Base-by-base conservation (phyloP, 2,113 vertebrate genomes). In the Propithecus coquereli region DNA sequence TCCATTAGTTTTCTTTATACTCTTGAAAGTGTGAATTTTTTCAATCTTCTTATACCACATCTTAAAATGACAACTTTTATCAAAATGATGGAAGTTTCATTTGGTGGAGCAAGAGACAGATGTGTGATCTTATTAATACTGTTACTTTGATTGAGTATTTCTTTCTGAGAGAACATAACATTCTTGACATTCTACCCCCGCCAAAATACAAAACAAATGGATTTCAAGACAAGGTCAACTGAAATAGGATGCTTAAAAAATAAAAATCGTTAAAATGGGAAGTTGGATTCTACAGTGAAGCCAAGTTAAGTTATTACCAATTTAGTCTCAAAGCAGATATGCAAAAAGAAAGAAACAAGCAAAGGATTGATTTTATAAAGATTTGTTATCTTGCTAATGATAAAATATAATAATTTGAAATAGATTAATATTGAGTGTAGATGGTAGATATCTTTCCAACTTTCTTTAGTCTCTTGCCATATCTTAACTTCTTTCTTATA, bases 71-170 rank as follows among this genome's bases (percentile, higher is more conserved):
- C 59, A 89, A 80, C 68, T 61, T 45, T 73, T 92, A 90, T 89
- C 89, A 92, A 92, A 96, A 77, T 94, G 73, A 89, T 89, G 50
- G 30, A 63, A 65, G 34, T 66, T 92, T 92, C 30, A 71, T 77
- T 57, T 74, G 40, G 81, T 82, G 16, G n/a, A 86, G 34, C 40
- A 90, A 95, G 27, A 66, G 23, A 81, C 66, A 89, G 37, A 86
- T 12, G 37, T 45, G 84, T 66, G 45, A 82, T 76, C 87, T 96
- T 91, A 94, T 94, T 94, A 80, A 66, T 94, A 74, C 85, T 68
- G n/a, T 90, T 89, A 50, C 45, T 96, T 95, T 90, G 93, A 93
- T 52, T 37, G 43, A 77, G 32, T 25, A 74, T 92, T 77, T 94
- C 50, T 74, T 82, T 87, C 71, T 77, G 40, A 91, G 54, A 87